Evolutionary conservation across 2,797 vertebrate species (phyloP), one percentile per base, ranked within the genome.

Genomic region (Periparus ater): DNA sequence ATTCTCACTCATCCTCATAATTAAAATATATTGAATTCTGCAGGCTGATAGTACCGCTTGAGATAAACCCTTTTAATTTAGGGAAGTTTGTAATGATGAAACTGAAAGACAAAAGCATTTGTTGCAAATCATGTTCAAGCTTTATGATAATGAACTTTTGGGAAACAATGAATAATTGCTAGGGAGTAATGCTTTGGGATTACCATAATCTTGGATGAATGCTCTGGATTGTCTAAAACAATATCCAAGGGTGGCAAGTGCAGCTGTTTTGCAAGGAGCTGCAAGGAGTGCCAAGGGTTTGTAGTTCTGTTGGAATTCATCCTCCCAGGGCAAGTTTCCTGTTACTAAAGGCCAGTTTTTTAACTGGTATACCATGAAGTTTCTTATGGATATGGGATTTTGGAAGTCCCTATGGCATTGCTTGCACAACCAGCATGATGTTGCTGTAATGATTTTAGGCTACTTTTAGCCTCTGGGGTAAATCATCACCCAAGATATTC

Each of bases 21-120:
- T 96, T 93, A 96, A 94, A 97, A 93, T 72, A 85, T 55, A 87
- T 77, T 92, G 55, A 88, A 38, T 93, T 65, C 48, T 92, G 27
- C 44, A 80, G n/a, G 6, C 48, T 93, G 85, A 86, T 89, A 85
- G 44, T 66, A 45, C n/a, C 47, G 53, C 60, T 73, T 72, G 63
- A 93, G 85, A 89, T 87, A 96, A 97, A 94, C 65, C 48, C 70
- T 77, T 67, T 78, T 87, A 86, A 77, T 72, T 58, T 78, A 54
- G 34, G 60, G 44, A 76, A 84, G 53, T 91, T 96, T 95, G 61
- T 78, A 94, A 74, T 17, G 66, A 72, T 84, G 82, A 92, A 95
- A 92, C 34, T 18, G 40, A 26, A 73, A 94, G 53, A 75, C 62
- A 90, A 72, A 94, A 88, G 53, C 36, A 79, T 95, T 93, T 93